Base-by-base conservation (phyloP, 2,797 vertebrate genomes). In the Lerista edwardsae region DNA sequence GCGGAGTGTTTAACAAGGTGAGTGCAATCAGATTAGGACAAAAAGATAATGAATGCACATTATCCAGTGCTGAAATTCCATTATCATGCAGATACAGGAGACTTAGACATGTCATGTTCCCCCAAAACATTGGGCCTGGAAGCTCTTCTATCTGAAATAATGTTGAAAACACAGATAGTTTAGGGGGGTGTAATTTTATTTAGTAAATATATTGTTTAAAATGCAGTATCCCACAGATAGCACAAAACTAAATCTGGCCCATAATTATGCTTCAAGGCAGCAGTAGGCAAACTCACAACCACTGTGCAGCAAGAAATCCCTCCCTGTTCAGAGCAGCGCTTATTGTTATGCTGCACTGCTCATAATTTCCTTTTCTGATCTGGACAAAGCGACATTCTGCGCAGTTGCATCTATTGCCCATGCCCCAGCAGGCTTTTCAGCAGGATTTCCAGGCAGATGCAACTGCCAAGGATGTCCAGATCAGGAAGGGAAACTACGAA, bases 1-100 rank as follows among this genome's bases (percentile, higher is more conserved):
- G 90, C 8, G 95, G 95, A 23, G 94, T 96, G 86, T 95, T 94
- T 75, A 92, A 95, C 81, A 95, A 87, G 59, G 94, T 95, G 61
- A 97, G 92, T 4, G 91, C 95, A 31, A 86, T 73, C 76, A 96
- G 93, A 27, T 80, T 92, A 59, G 88, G 89, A 88, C 95, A 95
- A 19, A 81, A 91, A 61, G 95, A 95, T 87, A 97, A 88, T 0
- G 92, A 92, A 76, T 91, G 88, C 12, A 95, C 62, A 77, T 92
- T 91, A 72, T 90, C 89, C 87, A 93, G 87, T 81, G 90, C 93
- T 75, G 85, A 72, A 83, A 95, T 93, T 27, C 75, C 91, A 85
- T 96, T 97, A 90, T 96, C 90, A 82, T 94, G 94, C 71, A 96
- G 95, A 93, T 94, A 95, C 0, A 97, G 94, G 2, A 97, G 87